Evolutionary conservation across 2,888 invertebrate species (phyloP), one percentile per base, ranked within the genome.

Genomic region (Corbicula japonica): DNA sequence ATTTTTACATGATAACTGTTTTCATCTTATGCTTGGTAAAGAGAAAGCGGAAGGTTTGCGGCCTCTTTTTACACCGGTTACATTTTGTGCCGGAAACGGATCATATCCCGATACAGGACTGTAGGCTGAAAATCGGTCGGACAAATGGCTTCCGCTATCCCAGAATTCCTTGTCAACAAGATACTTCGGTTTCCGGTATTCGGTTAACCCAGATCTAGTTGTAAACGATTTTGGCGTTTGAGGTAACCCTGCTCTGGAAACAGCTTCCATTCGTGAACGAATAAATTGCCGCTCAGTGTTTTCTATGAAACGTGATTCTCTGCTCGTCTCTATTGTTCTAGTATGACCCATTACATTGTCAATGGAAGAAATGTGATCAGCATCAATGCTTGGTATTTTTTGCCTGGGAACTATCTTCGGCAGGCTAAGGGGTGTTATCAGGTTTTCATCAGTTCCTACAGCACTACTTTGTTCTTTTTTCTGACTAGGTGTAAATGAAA

Each of bases 161-260:
- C 71, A 72, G 32, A 72, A 72, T 72, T 72, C 71, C 38, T 54
- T 62, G 34, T 72, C 54, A 21, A 54, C 41, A 30, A 72, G 44
- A 62, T 63, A 63, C 26, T 30, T 52, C 30, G 71, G 71, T 62
- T 72, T 72, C 15, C 62, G 10, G 41, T 52, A 30, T 23, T 72
- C 62, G 15, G 26, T 32, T 28, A 38, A 1, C 4, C 32, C 71
- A 18, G 71, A 54, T 32, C 34, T 38, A 18, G 60, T 60, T 18
- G 50, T 58, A 12, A 66, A 71, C 2, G 71, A 71, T 30, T 46
- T 50, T 34, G 68, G 54, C 2, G 68, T 62, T 21, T 61, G 61
- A 12, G 50, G 46, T 23, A 34, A 41, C 0, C 70, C 66, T n/a
- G 66, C 76, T 1, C 65, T 41, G 8, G 58, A 44, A n/a, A 66